phyloP scores from a whole-genome alignment of 2,888 invertebrate species.

The Drosophila borborema region DNA sequence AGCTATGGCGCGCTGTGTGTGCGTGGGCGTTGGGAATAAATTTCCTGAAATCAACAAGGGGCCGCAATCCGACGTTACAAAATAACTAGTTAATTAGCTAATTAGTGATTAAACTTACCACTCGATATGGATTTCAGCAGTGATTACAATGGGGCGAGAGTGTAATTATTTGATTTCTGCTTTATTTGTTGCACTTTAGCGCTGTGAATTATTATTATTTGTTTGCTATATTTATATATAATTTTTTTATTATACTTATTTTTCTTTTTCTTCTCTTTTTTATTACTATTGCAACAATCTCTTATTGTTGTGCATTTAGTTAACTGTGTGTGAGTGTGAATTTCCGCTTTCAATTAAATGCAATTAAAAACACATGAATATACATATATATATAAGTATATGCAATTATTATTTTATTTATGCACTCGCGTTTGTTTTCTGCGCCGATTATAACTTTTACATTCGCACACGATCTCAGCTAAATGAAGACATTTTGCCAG shows the following conservation, averaged over 20 bases:
- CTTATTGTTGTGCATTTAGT: conserved; percentile 35
- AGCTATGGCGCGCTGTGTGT: conserved; percentile 11
- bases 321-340: conserved; percentile 35
- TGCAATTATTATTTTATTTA: conserved; percentile 43
- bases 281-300: conserved; percentile 40
- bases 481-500: conserved; percentile 41
- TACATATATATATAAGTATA: conserved; percentile 1
- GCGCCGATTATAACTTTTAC: conserved; percentile 29
- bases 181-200: conserved; percentile 34
- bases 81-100: conserved; percentile 47
- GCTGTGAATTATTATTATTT: conserved; percentile 4
- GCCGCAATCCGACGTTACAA: conserved; percentile 1
- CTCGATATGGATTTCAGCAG: conserved; percentile 26
- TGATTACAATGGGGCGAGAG: conserved; percentile 18
- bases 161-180: conserved; percentile 28
- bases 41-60: conserved; percentile 36
- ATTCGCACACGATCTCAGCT: conserved; percentile 23
- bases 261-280: conserved; percentile 4
- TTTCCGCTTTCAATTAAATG: conserved; percentile 74
- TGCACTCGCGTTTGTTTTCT: conserved; percentile 49
- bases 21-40: conserved; percentile 9
- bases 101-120: conserved; percentile 51
- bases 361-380: conserved; percentile 49
- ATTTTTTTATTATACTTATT: conserved; percentile 23
- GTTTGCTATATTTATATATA: conserved; percentile 15